phyloP scores from a whole-genome alignment of 2,113 vertebrate genomes.

The Equus przewalskii region DNA sequence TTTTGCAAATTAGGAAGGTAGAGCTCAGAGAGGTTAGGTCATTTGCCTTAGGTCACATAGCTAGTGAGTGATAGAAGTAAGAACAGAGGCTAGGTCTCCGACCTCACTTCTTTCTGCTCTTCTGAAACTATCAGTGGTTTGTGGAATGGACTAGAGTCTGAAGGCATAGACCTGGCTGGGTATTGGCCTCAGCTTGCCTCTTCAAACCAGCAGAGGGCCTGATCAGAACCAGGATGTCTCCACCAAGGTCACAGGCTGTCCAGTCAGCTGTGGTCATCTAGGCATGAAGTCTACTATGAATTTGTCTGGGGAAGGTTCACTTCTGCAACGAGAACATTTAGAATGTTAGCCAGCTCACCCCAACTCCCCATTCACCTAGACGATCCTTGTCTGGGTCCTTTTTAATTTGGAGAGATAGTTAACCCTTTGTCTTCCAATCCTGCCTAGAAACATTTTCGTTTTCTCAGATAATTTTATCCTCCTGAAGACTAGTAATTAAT shows the following conservation, averaged over 20 bases:
- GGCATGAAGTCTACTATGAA: neutral
- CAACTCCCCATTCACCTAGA: neutral
- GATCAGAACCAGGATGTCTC: neutral
- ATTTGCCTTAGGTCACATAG: neutral
- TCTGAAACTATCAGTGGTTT: neutral
- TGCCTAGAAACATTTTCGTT: slow-evolving; percentile 21
- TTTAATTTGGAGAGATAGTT: neutral
- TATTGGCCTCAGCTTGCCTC: neutral
- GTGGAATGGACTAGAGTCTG: neutral
- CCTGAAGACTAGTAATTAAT: neutral
- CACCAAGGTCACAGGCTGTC: neutral
- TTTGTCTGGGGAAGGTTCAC: neutral
- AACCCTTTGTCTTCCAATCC: neutral
- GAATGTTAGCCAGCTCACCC: neutral
- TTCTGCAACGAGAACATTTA: neutral
- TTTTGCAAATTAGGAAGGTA: neutral
- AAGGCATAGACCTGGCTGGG: neutral
- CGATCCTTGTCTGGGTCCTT: neutral
- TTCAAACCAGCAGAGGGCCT: neutral
- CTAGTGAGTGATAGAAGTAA: neutral
- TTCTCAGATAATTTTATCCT: neutral
- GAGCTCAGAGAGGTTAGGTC: neutral
- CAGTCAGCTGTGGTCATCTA: neutral
- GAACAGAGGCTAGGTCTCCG: neutral
- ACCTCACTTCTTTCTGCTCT: neutral